Evolutionary conservation across 2,797 vertebrate species (phyloP), one percentile per base, ranked within the genome.

Genomic region (Neostethus bicornis): DNA sequence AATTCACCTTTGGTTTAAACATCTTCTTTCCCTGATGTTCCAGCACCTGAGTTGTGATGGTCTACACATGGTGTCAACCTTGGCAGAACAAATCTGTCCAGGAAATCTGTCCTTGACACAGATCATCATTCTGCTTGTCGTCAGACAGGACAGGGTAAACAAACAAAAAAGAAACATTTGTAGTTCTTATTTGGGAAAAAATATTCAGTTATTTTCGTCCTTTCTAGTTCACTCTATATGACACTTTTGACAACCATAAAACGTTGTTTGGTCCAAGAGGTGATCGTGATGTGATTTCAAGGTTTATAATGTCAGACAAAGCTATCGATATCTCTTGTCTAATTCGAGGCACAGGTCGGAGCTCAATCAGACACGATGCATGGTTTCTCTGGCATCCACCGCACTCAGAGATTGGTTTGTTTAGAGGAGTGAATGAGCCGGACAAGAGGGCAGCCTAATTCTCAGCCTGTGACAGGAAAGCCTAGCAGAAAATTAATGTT

Each of bases 251-350:
- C 61, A 20, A 26, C 78, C 56, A 2, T 0, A 25, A 51, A 58
- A 74, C 73, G 20, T 79, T 53, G 73, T 74, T 66, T n/a, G 3
- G 66, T 41, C 55, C 50, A 60, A 66, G 49, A 61, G 66, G 73
- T 77, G 66, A 79, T 52, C 55, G 45, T 57, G 59, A 63, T 25
- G 61, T 39, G 52, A 69, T 74, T 53, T 51, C 2, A 3, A 45
- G 62, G 50, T 53, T 37, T 47, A 31, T 5, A n/a, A 1, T 61
- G 63, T 80, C 39, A 73, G 39, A 34, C 11, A 11, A 5, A 34
- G 46, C 64, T 46, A 65, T 74, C 64, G 4, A 26, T 78, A 63
- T 51, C 14, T 16, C 46, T n/a, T 37, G 21, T 44, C 28, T 41
- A 31, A 55, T 51, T 54, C 29, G 53, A 54, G 61, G 25, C 47